phyloP scores from a whole-genome alignment of 2,888 invertebrate genomes.

The Seira sanloemensis region DNA sequence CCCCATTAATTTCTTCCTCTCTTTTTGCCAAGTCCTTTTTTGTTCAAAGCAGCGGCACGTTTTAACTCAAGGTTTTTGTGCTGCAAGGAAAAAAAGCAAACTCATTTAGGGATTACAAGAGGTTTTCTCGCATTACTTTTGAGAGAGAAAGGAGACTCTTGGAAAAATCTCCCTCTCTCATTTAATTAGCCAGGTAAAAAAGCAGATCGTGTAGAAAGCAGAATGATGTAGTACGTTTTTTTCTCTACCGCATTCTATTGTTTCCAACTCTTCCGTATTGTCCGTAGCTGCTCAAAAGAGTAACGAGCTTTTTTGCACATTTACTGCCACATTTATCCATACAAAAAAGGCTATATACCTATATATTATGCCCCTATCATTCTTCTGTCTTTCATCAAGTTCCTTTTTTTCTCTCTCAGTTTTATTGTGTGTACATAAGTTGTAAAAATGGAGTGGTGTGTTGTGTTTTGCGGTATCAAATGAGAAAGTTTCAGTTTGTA shows the following conservation, averaged over 20 bases:
- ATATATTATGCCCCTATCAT: too few relatives aligned
- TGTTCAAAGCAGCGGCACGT: too few relatives aligned
- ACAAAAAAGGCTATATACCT: too few relatives aligned
- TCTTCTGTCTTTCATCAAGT: conserved; percentile 21
- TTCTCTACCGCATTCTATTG: not conserved
- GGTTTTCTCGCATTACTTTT: not conserved
- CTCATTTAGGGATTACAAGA: conserved; percentile 11
- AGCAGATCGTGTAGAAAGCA: not conserved
- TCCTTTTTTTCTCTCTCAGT: too few relatives aligned
- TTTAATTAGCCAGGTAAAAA: conserved; percentile 52
- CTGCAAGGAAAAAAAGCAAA: conserved; percentile 8
- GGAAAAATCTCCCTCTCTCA: conserved; percentile 19
- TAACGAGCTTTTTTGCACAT: not conserved
- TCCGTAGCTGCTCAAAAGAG: not conserved
- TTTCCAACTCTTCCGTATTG: not conserved
- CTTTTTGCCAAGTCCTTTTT: too few relatives aligned
- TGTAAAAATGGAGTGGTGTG: not conserved
- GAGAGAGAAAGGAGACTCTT: not conserved
- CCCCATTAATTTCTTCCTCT: too few relatives aligned
- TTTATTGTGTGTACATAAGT: not conserved
- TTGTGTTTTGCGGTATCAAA: conserved; percentile 23
- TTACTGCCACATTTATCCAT: not conserved
- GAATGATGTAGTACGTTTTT: not conserved
- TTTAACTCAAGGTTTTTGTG: too few relatives aligned
- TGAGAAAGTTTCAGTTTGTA: conserved; percentile 9